These are phyloP conservation scores for Mesitornis unicolor DNA, from an alignment of 2,113 vertebrate species.

Conservation along the genomic window DNA sequence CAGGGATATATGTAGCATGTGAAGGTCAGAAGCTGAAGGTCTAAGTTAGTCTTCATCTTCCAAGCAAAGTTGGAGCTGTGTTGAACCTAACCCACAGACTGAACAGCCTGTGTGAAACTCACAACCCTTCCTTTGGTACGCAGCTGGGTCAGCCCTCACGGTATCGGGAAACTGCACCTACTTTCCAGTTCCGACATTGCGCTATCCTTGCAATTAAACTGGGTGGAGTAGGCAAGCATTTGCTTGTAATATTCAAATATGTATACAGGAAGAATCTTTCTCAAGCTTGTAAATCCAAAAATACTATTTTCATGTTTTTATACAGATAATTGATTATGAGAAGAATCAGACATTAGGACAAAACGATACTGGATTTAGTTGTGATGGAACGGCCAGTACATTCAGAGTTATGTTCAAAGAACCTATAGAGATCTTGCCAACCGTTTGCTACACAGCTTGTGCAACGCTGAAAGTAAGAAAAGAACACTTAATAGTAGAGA, in stretches of 20 bases:
- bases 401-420: constrained; percentile 97
- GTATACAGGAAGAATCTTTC: not conserved
- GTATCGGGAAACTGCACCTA: not conserved
- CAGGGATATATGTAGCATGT: not conserved
- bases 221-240: not conserved
- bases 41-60: not conserved
- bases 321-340: constrained; percentile 91
- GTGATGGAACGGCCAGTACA: constrained; percentile 88
- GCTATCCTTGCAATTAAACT: not conserved
- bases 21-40: not conserved
- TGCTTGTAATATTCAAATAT: not conserved
- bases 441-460: constrained; percentile 90
- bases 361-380: constrained; percentile 93
- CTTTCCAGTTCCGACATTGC: not conserved
- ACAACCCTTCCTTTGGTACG: fast-evolving
- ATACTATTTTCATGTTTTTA: not conserved
- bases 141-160: not conserved
- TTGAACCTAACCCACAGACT: not conserved
- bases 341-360: constrained; percentile 89
- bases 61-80: not conserved
- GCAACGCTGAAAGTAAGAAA: constrained; percentile 87
- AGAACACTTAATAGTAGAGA: not conserved
- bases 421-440: constrained; percentile 90
- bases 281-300: not conserved
- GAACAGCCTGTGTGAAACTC: not conserved